These are phyloP conservation scores for Esox niger DNA, from an alignment of 2,113 vertebrate species.

Conservation along the genomic window DNA sequence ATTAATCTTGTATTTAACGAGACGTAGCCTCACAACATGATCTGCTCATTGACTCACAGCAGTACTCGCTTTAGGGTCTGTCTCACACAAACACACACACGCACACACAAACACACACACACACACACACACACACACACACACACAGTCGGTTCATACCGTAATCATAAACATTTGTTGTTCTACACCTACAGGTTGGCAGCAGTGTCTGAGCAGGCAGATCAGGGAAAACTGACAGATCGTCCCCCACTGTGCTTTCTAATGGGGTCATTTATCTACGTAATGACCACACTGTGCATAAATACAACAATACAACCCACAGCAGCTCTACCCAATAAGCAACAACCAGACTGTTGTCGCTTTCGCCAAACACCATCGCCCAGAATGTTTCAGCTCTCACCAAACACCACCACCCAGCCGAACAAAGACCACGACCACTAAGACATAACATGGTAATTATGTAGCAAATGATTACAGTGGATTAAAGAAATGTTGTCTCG, in stretches of 20 bases:
- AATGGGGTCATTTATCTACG: slow-evolving; percentile 68
- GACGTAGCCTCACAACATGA: neutral
- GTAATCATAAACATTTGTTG: slow-evolving; percentile 32
- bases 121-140: slow-evolving; percentile 3
- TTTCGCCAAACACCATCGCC: slow-evolving; percentile 9
- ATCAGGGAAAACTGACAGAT: slow-evolving; percentile 56
- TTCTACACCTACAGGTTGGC: slow-evolving; percentile 13
- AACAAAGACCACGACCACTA: too few species aligned
- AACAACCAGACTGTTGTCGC: neutral
- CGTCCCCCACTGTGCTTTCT: slow-evolving; percentile 56
- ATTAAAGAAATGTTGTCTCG: too few species aligned
- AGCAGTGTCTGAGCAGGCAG: slow-evolving; percentile 38
- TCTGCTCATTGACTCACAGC: neutral
- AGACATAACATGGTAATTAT: too few species aligned
- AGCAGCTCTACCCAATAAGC: slow-evolving; percentile 18
- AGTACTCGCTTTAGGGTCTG: neutral
- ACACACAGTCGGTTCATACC: neutral
- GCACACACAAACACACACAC: neutral
- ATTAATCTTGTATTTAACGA: slow-evolving; percentile 3
- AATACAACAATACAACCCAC: slow-evolving; percentile 24
- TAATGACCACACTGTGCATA: slow-evolving; percentile 46
- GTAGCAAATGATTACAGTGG: too few species aligned
- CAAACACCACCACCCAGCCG: neutral
- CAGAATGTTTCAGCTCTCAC: neutral
- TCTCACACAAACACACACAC: neutral